Evolutionary conservation across 2,888 invertebrate genomes (phyloP).

Genomic region (Caradrina clavipalpis): DNA sequence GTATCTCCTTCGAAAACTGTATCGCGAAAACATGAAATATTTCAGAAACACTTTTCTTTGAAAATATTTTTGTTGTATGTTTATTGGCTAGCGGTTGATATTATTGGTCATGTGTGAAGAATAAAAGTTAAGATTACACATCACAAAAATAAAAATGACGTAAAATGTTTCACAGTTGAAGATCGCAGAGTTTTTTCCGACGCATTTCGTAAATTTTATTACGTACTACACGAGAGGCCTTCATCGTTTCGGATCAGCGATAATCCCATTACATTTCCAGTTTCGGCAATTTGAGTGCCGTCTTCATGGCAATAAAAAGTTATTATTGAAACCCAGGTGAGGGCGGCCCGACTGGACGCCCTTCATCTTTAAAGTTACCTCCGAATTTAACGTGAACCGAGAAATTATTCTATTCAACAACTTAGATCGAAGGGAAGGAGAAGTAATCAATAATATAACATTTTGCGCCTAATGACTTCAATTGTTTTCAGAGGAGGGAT

Average conservation of each 20-base stretch:
- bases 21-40: constrained; percentile 16
- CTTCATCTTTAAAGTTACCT: constrained; percentile 56
- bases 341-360: constrained; percentile 58
- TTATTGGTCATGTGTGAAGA: constrained; percentile 32
- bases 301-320: constrained; percentile 81
- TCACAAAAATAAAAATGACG: constrained; percentile 64
- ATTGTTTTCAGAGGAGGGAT: constrained; percentile 43
- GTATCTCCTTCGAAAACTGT: constrained; percentile 15
- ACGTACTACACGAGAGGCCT: constrained; percentile 77
- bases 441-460: constrained; percentile 56
- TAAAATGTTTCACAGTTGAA: constrained; percentile 68
- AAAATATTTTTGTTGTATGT: constrained; percentile 24
- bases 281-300: constrained; percentile 80
- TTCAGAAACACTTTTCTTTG: constrained; percentile 16
- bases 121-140: constrained; percentile 49
- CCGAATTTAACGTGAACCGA: constrained; percentile 39
- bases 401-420: constrained; percentile 56
- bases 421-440: constrained; percentile 34
- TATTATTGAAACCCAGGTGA: constrained; percentile 80
- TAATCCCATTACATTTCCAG: constrained; percentile 85
- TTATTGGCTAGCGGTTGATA: constrained; percentile 33
- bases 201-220: constrained; percentile 81
- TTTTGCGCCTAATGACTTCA: constrained; percentile 52
- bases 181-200: constrained; percentile 71
- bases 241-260: constrained; percentile 84